Base-by-base conservation (phyloP, 1,140 invertebrate species). In the Platorchestia sp. region DNA sequence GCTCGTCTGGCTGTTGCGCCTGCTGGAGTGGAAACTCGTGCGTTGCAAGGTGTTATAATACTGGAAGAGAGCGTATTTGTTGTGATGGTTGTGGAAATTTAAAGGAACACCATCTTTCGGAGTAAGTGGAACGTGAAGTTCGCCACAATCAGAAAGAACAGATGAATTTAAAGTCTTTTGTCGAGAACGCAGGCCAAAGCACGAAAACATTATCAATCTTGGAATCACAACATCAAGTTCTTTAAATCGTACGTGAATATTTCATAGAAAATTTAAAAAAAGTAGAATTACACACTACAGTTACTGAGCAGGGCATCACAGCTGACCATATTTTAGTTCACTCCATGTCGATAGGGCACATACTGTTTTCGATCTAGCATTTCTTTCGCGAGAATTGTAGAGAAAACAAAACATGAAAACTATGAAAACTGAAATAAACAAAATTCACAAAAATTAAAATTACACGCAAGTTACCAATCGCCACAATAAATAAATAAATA, bases 1-100 rank as follows among this genome's bases (percentile, higher is more conserved):
- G 45, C 91, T 93, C 41, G 43, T 93, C 40, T 93, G 91, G 45
- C 91, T 93, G 91, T 93, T 93, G 5, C 91, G 43, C 43, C 91
- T 42, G 45, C 91, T 93, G 43, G 91, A 93, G 45, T 93, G 91
- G 40, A 93, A 93, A 44, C 91, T 93, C 0, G 43, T 40, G 14
- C 91, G 91, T 47, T 93, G 91, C 14, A 93, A 44, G 36, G 91
- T 93, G 91, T 93, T 93, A 40, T 93, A 93, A 40, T 93, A 93
- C 43, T 93, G 43, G 45, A 93, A 45, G 16, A 93, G 45, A 10
- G 91, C 91, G 45, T 93, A 93, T 47, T 47, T 93, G 45, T 93
- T 93, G 91, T 93, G 91, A 44, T 93, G 91, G 45, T 93, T 93
- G 45, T 93, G 91, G 91, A 93, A 93, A 44, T 93, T 93, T 10